Base-by-base conservation (phyloP, 2,888 invertebrate genomes). In the Vandiemenella viatica region DNA sequence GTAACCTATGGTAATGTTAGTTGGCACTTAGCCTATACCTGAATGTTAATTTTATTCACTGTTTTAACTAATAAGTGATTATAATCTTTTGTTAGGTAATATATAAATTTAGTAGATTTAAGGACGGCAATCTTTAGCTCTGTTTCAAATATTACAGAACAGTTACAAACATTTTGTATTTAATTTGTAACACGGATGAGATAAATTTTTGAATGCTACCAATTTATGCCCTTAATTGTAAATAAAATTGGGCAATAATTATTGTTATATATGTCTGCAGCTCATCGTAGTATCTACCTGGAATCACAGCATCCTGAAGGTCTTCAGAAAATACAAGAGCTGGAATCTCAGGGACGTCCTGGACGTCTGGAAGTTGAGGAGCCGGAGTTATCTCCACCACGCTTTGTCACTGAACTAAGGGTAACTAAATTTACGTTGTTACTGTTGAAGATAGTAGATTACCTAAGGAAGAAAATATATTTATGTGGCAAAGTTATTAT, bases 261-360 rank as follows among this genome's bases (percentile, higher is more conserved):
- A 43, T 21, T 44, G 4, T 16, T 37, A 49, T 13, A 21, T 18
- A 15, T 3, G 10, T n/a, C 13, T 68, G 18, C 59, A 80, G 80
- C 83, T 64, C 81, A 85, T 49, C 80, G 83, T 58, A 87, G 82
- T 61, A 88, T 91, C 65, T 80, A 89, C 58, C 69, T 84, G 57
- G 92, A 92, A 59, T 88, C 89, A 20, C 90, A 92, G 63, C 90
- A 93, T 72, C 92, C 92, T 13, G 87, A 90, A 70, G 91, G 87
- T 48, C 75, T 87, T 61, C 92, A 84, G 62, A 92, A 88, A 70
- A 92, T 90, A 55, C 80, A 83, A 58, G 85, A 86, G 64, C 71
- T 93, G 37, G 93, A 93, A 71, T 80, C 89, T n/a, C 86, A 87
- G 70, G 84, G 83, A 17, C 81, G 79, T 60, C 82, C 80, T 52